These are phyloP conservation scores for Hirtodrosophila trivittata DNA, from an alignment of 2,888 invertebrate species.

Conservation along the genomic window DNA sequence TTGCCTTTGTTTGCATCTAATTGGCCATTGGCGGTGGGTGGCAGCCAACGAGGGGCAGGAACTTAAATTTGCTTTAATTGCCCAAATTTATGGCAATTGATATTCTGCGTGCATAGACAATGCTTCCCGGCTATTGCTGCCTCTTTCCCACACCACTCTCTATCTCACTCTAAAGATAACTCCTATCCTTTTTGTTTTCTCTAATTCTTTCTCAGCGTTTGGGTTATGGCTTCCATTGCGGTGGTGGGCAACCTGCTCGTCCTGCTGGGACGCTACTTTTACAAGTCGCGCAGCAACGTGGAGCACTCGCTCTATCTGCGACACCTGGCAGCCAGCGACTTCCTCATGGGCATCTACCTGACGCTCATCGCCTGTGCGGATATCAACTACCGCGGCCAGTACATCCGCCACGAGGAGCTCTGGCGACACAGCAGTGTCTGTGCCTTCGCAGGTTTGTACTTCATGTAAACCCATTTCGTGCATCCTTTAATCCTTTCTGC, in stretches of 20 bases:
- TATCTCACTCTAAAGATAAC: not conserved
- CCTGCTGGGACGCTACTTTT: conserved; percentile 85
- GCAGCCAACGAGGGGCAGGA: not conserved
- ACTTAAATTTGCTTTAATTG: conserved; percentile 65
- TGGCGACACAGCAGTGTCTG: conserved; percentile 86
- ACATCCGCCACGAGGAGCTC: conserved; percentile 85
- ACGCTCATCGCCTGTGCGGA: conserved; percentile 86
- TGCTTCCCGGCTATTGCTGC: not conserved
- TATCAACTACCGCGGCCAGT: conserved; percentile 85
- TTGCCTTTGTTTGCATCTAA: conserved; percentile 42
- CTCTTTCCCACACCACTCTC: not conserved
- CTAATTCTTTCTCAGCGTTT: conserved; percentile 84
- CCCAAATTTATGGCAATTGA: conserved; percentile 59
- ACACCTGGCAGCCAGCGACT: conserved; percentile 87
- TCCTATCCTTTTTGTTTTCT: conserved; percentile 22
- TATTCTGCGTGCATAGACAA: conserved; percentile 35
- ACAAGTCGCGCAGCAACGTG: conserved; percentile 85
- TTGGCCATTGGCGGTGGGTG: conserved; percentile 35
- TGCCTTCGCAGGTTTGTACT: conserved; percentile 85
- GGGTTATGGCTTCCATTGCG: conserved; percentile 86
- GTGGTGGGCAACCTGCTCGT: conserved; percentile 86
- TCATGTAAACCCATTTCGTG: not conserved
- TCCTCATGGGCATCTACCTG: conserved; percentile 87
- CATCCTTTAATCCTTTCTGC: conserved; percentile 11
- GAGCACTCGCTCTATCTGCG: conserved; percentile 87